phyloP scores from a whole-genome alignment of 2,888 invertebrate species.

The Bugulina stolonifera region DNA sequence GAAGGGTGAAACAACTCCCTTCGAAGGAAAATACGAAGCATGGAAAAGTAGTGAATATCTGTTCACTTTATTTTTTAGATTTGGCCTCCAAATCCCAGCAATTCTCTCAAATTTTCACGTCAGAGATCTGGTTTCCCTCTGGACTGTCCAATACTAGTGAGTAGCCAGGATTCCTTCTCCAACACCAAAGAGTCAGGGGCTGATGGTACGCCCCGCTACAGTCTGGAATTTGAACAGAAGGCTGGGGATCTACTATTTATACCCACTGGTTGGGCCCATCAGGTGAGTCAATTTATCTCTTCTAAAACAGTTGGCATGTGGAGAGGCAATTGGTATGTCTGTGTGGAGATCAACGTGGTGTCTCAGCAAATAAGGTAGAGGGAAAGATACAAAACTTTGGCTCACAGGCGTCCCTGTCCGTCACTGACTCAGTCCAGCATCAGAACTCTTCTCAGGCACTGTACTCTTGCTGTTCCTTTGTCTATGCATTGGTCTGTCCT shows the following conservation, averaged over 20 bases:
- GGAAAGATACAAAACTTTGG: too few relatives aligned
- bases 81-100: slow-evolving; percentile 51
- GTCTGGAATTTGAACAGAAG: slow-evolving; percentile 44
- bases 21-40: too few relatives aligned
- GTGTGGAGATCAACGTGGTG: too few relatives aligned
- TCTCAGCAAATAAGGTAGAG: too few relatives aligned
- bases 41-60: too few relatives aligned
- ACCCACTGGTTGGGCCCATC: slow-evolving; percentile 51
- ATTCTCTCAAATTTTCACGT: slow-evolving; percentile 37
- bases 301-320: slow-evolving; percentile 1
- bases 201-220: slow-evolving; percentile 47
- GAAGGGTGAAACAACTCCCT: too few relatives aligned
- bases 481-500: too few relatives aligned
- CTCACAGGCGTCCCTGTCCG: too few relatives aligned
- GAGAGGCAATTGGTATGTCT: not conserved
- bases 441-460: too few relatives aligned
- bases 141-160: slow-evolving; percentile 34
- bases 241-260: slow-evolving; percentile 50
- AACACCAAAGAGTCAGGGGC: slow-evolving; percentile 36
- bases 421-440: too few relatives aligned
- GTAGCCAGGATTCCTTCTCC: slow-evolving; percentile 48
- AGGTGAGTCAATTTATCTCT: slow-evolving; percentile 35
- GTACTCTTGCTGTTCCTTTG: too few relatives aligned
- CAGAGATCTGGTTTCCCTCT: slow-evolving; percentile 47
- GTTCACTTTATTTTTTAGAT: too few relatives aligned